A percentile compares a stretch with the other conserved stretches of the same genome.
Conservation (phyloP, 2,797 vertebrate genomes). For the Morelia viridis region DNA sequence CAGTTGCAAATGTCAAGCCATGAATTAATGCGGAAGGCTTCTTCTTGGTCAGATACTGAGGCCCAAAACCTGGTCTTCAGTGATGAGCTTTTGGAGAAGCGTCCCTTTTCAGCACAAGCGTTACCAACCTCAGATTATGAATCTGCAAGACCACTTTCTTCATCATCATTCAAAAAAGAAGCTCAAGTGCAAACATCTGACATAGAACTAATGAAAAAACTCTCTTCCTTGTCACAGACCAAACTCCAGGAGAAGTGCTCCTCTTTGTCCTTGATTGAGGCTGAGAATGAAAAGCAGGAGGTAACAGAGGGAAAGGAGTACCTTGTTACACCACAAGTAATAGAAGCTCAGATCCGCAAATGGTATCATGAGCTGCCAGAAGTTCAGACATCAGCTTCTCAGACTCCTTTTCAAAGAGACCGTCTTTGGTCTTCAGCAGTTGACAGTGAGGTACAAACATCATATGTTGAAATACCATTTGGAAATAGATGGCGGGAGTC, state of each 20-base stretch:
- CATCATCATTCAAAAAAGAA: neutral
- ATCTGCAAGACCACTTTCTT: neutral
- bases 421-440: neutral
- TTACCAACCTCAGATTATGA: neutral
- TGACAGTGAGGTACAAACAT: neutral
- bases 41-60: slow-evolving; percentile 18
- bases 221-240: neutral
- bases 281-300: slow-evolving; percentile 5
- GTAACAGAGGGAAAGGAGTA: neutral
- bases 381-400: slow-evolving; percentile 23
- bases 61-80: neutral
- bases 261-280: slow-evolving; percentile 12
- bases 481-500: neutral
- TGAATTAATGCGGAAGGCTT: slow-evolving; percentile 23
- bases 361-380: slow-evolving; percentile 36
- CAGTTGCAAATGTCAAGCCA: neutral
- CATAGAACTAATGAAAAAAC: slow-evolving; percentile 15
- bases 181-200: slow-evolving; percentile 12
- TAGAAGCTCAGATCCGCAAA: slow-evolving; percentile 19
- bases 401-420: neutral
- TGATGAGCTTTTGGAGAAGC: neutral
- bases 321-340: neutral
- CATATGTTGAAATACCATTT: fast-evolving
- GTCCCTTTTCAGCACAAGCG: slow-evolving; percentile 6
- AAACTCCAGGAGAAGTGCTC: slow-evolving; percentile 11